These are phyloP conservation scores for Pongo pygmaeus DNA, from an alignment of 2,113 vertebrate species.

Conservation along the genomic window DNA sequence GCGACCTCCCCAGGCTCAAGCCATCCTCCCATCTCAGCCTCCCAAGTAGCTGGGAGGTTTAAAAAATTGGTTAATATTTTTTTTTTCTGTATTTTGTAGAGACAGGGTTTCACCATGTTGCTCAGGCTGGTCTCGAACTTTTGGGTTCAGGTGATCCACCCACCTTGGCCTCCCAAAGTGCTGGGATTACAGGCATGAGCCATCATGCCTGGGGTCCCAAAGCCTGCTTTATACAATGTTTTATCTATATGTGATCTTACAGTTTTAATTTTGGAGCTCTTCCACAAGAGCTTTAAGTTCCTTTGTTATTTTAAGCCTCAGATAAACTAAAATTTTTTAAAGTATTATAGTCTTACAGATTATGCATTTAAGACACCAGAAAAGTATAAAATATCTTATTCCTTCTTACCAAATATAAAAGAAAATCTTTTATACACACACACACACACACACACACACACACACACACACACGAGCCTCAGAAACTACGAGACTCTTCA, in stretches of 20 bases:
- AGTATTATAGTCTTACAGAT: not conserved
- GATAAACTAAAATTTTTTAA: not conserved
- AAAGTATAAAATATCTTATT: not conserved
- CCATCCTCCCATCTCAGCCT: too few species aligned
- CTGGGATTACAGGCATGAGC: too few species aligned
- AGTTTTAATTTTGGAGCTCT: slow-evolving; percentile 40
- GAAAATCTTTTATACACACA: not conserved
- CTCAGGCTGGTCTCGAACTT: too few species aligned
- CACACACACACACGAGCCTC: not conserved
- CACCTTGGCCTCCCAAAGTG: too few species aligned
- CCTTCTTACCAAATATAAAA: not conserved
- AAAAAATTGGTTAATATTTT: too few species aligned
- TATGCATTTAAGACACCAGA: not conserved
- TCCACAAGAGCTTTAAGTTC: not conserved
- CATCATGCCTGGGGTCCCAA: too few species aligned
- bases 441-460: not conserved
- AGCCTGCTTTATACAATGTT: not conserved
- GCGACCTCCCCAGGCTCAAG: too few species aligned
- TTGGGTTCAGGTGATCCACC: too few species aligned
- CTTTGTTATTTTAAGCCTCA: slow-evolving; percentile 36
- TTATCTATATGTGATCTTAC: not conserved
- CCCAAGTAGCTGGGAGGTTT: too few species aligned
- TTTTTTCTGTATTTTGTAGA: too few species aligned
- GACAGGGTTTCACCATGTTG: too few species aligned
- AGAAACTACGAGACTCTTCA: not conserved